phyloP scores from a whole-genome alignment of 2,797 vertebrate species.

The Leucoraja ocellata region DNA sequence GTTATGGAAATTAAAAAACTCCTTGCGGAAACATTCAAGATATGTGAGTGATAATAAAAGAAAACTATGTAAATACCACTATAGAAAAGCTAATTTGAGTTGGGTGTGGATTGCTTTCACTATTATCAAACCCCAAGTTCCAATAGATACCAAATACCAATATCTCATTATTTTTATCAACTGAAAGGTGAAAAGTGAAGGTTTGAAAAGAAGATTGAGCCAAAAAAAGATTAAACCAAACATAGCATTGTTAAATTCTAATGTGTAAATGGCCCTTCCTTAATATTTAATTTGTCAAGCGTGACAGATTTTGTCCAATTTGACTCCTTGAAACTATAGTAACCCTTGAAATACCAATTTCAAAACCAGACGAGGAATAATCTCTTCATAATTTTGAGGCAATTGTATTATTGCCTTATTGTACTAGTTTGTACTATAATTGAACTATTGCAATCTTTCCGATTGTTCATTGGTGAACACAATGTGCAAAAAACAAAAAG shows the following conservation, averaged over 20 bases:
- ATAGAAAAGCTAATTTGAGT: background rate
- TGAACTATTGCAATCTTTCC: background rate
- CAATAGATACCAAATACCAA: background rate
- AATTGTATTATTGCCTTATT: background rate
- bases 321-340: background rate
- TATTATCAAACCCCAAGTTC: background rate
- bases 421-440: too few relatives aligned
- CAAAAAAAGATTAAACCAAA: background rate
- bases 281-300: background rate
- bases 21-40: background rate
- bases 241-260: background rate
- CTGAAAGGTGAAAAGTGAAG: background rate
- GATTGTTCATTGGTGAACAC: background rate
- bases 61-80: background rate
- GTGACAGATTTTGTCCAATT: background rate
- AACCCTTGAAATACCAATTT: background rate
- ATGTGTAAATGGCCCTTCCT: background rate
- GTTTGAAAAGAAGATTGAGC: background rate
- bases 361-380: background rate
- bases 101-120: background rate
- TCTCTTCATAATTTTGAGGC: background rate
- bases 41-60: background rate
- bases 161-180: background rate
- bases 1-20: background rate
- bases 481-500: background rate